These are phyloP conservation scores for Epizoanthus rinbou DNA, from an alignment of 92 coral and sea anemone genomes.

Conservation along the genomic window DNA sequence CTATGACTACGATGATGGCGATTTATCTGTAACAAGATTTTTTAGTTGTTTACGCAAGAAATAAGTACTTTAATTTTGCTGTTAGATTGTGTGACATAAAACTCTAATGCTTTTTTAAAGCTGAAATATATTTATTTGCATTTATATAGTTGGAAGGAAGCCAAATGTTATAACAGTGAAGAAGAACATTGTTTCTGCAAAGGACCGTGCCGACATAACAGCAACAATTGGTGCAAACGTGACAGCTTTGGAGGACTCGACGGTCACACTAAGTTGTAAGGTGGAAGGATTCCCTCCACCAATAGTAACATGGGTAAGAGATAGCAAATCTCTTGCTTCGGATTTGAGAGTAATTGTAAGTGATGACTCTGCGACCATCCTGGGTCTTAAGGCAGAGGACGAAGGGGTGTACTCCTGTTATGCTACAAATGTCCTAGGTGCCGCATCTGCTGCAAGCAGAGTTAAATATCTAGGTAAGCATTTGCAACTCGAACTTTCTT, in stretches of 20 bases:
- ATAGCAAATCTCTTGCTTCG: background rate
- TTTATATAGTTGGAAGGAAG: constrained; percentile 22
- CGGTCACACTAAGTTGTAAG: background rate
- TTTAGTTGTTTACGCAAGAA: too few relatives aligned
- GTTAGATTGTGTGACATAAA: too few relatives aligned
- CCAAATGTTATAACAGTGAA: constrained; percentile 1
- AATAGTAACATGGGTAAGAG: constrained; percentile 9
- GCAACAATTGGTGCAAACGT: constrained; percentile 12
- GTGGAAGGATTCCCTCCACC: constrained; percentile 21
- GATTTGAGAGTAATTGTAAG: background rate
- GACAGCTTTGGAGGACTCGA: constrained; percentile 8
- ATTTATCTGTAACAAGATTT: too few relatives aligned
- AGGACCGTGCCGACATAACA: background rate
- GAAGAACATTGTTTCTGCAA: background rate
- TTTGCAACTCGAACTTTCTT: background rate
- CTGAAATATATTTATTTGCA: background rate
- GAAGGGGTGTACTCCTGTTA: constrained; percentile 1
- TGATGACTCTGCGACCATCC: background rate
- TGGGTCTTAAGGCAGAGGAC: constrained; percentile 1
- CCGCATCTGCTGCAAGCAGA: background rate
- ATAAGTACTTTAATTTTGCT: too few relatives aligned
- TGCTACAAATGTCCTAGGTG: constrained; percentile 25
- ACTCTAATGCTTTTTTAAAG: too few relatives aligned
- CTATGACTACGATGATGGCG: too few relatives aligned
- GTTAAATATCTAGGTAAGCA: constrained; percentile 6